Conservation (phyloP, 2,888 invertebrate species). For the Mythimna pallens region DNA sequence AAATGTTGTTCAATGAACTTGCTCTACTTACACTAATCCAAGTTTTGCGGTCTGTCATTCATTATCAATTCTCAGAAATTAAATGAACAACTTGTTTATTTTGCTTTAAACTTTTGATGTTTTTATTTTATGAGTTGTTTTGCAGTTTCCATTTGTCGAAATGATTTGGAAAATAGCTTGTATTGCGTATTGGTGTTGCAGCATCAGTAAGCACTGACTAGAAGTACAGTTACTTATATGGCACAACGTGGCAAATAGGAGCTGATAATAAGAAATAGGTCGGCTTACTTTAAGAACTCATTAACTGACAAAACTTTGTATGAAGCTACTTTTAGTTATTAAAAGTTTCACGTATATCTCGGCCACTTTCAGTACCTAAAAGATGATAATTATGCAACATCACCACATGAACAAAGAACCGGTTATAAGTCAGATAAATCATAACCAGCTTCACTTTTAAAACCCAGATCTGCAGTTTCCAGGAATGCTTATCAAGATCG, state of each 20-base stretch:
- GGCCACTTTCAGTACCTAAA: too few relatives aligned
- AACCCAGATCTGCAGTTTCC: conserved; percentile 1
- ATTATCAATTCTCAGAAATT: conserved; percentile 31
- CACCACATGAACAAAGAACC: not conserved
- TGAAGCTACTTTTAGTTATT: too few relatives aligned
- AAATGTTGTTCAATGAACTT: conserved; percentile 40
- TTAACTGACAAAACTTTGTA: too few relatives aligned
- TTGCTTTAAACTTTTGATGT: not conserved
- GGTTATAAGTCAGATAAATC: not conserved
- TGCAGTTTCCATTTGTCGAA: not conserved
- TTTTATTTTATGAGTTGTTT: not conserved
- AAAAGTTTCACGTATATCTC: too few relatives aligned
- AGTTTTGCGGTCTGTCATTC: conserved; percentile 32
- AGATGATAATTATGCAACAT: too few relatives aligned
- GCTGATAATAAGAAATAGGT: too few relatives aligned
- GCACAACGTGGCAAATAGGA: too few relatives aligned
- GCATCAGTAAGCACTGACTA: not conserved
- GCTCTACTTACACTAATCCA: conserved; percentile 14
- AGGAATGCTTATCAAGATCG: conserved; percentile 15
- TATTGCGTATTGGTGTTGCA: not conserved
- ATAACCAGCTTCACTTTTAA: conserved; percentile 4
- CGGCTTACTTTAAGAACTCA: too few relatives aligned
- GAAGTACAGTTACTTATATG: not conserved
- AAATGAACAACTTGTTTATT: conserved; percentile 10
- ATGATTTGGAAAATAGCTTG: not conserved